Evolutionary conservation across 2,888 invertebrate genomes (phyloP), one percentile per base, ranked within the genome.

Genomic region (Rugalucina vietnamica): DNA sequence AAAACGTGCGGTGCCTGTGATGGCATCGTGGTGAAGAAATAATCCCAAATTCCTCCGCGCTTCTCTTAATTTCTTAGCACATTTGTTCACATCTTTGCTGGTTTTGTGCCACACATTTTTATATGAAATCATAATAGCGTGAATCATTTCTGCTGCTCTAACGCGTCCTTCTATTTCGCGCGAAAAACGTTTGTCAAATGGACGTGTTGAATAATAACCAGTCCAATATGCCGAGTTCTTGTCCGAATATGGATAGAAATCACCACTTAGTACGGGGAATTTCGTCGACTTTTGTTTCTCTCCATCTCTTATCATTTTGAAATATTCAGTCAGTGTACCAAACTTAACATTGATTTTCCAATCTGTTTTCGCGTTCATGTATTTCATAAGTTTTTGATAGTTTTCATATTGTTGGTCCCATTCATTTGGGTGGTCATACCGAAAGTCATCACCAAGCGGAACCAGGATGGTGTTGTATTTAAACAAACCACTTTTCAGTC

Each of bases 11-110:
- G 99, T 99, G 5, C 99, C 99, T 0, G 99, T 99, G 79, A 99
- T 98, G 14, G 99, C 99, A 94, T 99, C 99, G 95, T 99, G 99
- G 94, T 99, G 99, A 94, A 99, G 98, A 94, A 99, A 99, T 14
- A 99, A 95, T 0, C 97, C 99, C 85, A 99, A 95, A 95, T 97
- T 97, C 57, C 98, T 96, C 71, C 99, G 0, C 97, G 98, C 90
- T 71, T 89, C 29, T 85, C 92, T 90, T 75, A 94, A 84, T 50
- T 89, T 81, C 34, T 82, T 84, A 8, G 90, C 76, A 65, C 77
- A 82, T 36, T 90, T 88, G 60, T 90, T 81, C 49, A 88, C 86
- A 36, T 85, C 84, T 14, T 80, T 76, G 43, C 88, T 90, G 4
- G 82, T 69, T 18, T 80, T 70, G 21, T 87, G 84, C 91, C 92